These are phyloP conservation scores for Aptenodytes patagonicus DNA, from an alignment of 2,113 vertebrate genomes.

Conservation along the genomic window DNA sequence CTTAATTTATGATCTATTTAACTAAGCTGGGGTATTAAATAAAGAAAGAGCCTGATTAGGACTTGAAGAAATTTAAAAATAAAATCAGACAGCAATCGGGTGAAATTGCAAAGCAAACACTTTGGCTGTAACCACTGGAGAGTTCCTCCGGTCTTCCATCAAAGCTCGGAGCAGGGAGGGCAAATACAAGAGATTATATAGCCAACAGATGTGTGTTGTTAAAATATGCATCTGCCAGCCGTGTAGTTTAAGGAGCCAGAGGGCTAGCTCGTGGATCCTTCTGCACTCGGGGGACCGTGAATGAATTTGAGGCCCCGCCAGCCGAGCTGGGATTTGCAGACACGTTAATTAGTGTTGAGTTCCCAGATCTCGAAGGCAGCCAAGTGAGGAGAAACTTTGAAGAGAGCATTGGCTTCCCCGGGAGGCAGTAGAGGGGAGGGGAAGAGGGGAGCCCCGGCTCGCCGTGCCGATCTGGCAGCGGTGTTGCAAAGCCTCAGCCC, in stretches of 20 bases:
- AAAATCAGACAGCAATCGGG: constrained; percentile 62
- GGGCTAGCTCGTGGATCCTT: constrained; percentile 54
- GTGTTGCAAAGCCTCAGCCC: background rate
- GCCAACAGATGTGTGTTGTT: constrained; percentile 70
- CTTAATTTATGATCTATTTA: constrained; percentile 79
- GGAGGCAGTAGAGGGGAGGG: background rate
- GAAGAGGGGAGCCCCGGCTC: background rate
- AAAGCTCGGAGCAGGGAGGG: constrained; percentile 69
- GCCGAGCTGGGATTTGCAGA: constrained; percentile 64
- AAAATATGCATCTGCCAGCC: constrained; percentile 66
- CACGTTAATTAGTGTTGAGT: constrained; percentile 69
- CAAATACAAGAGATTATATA: constrained; percentile 61
- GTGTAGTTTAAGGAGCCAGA: constrained; percentile 24
- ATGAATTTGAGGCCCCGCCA: background rate
- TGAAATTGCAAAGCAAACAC: constrained; percentile 78
- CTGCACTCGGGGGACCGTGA: constrained; percentile 8
- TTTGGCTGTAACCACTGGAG: constrained; percentile 64
- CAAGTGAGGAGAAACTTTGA: constrained; percentile 50
- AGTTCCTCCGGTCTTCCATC: constrained; percentile 69
- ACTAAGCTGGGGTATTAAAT: constrained; percentile 76
- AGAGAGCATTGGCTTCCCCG: background rate
- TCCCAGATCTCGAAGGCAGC: constrained; percentile 57
- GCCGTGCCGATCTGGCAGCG: fast-evolving
- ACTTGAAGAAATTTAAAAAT: constrained; percentile 68
- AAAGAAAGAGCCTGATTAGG: constrained; percentile 75